A percentile compares a stretch with the other conserved stretches of the same genome.
These are phyloP conservation scores for Micoletzkya japonica DNA, from an alignment of 2,888 invertebrate species.

Conservation along the genomic window DNA sequence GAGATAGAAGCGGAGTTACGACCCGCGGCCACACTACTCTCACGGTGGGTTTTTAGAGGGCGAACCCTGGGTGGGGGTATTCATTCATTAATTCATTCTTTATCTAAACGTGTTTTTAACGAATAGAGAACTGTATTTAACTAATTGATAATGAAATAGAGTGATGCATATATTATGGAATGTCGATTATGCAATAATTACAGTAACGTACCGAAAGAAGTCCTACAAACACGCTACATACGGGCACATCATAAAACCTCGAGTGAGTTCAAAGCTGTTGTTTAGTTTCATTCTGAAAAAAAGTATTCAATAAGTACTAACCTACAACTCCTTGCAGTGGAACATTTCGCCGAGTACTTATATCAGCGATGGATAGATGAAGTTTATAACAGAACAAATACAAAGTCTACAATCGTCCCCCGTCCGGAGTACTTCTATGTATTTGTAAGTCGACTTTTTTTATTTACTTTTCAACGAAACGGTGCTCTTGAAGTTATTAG, in stretches of 20 bases:
- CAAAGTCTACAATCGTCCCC: slow-evolving; percentile 31
- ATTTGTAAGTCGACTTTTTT: slow-evolving; percentile 34
- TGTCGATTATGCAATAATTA: too few species aligned
- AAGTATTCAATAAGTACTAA: neutral
- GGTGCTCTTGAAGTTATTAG: neutral
- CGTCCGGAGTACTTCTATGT: slow-evolving; percentile 35
- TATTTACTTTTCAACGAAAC: too few species aligned
- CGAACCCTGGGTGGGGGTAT: too few species aligned
- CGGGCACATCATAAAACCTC: slow-evolving; percentile 23
- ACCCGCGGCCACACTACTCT: slow-evolving; percentile 36
- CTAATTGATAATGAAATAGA: too few species aligned
- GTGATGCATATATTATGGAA: too few species aligned
- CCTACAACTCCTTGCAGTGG: slow-evolving; percentile 28
- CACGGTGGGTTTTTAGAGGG: slow-evolving; percentile 28
- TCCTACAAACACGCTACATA: slow-evolving; percentile 10
- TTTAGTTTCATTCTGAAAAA: neutral
- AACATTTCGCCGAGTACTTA: slow-evolving; percentile 32
- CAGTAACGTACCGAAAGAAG: slow-evolving; percentile 12
- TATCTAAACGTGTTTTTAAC: too few species aligned
- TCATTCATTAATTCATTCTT: too few species aligned
- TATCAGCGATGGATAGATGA: slow-evolving; percentile 33
- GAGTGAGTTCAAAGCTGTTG: neutral
- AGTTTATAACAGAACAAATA: slow-evolving; percentile 13
- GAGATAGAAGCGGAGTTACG: slow-evolving; percentile 45
- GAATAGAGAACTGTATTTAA: too few species aligned